Base-by-base conservation (phyloP, 2,888 invertebrate genomes). In the Trachelus iudaicus region DNA sequence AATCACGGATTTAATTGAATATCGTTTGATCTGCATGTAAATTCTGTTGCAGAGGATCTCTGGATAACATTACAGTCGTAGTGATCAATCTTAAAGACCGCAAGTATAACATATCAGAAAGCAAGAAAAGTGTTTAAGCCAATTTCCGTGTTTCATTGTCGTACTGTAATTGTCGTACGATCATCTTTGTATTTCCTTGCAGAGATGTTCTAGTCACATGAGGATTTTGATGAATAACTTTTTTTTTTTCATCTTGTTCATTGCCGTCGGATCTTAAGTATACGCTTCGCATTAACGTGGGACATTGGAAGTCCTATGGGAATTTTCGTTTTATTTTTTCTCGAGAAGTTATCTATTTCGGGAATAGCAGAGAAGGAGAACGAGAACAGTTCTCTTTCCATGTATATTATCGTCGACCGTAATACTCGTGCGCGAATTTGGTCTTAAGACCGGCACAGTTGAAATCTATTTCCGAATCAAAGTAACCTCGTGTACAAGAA, bases 21-120 rank as follows among this genome's bases (percentile, higher is more conserved):
- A 71, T 71, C 31, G 0, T 71, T 31, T 15, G 4, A 12, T 9
- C 0, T 9, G 0, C 11, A 12, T 33, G 1, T 15, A 30, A 15
- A 77, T 75, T 73, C 33, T 78, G 75, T 87, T 87, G 9, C 83
- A 94, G 97, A 86, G 98, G 98, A 73, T 98, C 98, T 2, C 94
- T 97, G 80, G 99, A 99, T 93, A 99, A 99, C 92, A 98, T 99
- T 80, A 98, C 98, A 73, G 98, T 98, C 79, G 93, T 99, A 92
- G 94, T 99, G 80, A 96, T 98, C 80, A 96, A 97, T 92, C 96
- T 98, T 88, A 93, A 93, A 87, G 94, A 95, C 90, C 89, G 88
- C 13, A 89, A 87, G 75, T 83, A 85, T 75, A 86, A 81, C 78
- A 79, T 82, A 83, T 85, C 87, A 75, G 82, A 86, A 73, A 77